phyloP scores from a whole-genome alignment of 2,113 vertebrate species.

The Myotis lucifugus region DNA sequence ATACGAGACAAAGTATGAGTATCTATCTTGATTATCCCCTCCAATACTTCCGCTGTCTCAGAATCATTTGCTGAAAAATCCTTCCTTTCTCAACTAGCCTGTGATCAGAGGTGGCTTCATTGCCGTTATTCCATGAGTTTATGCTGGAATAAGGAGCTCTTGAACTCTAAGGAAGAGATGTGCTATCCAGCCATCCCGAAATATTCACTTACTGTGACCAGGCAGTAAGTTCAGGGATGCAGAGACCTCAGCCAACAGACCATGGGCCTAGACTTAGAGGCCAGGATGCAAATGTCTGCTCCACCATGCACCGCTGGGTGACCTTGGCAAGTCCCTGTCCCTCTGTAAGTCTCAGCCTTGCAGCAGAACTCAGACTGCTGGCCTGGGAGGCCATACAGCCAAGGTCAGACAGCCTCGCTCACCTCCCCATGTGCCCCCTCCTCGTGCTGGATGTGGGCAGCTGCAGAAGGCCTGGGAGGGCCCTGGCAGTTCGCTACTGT shows the following conservation, averaged over 20 bases:
- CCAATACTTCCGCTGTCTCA: background rate
- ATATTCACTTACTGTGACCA: background rate
- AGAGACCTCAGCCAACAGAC: background rate
- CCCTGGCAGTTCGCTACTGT: background rate
- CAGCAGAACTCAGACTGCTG: background rate
- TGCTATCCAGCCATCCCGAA: background rate
- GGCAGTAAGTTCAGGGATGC: background rate
- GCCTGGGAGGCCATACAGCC: background rate
- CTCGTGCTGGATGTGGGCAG: too few relatives aligned
- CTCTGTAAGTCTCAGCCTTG: background rate
- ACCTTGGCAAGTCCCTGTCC: background rate
- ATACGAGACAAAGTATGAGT: background rate
- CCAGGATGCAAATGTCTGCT: background rate
- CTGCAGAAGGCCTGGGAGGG: background rate
- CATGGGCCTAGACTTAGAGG: background rate
- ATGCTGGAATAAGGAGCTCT: background rate
- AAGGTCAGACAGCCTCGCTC: background rate
- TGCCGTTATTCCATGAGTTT: background rate
- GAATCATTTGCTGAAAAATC: background rate
- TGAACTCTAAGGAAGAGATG: background rate
- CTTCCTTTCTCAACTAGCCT: background rate
- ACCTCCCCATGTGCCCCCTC: rapidly evolving
- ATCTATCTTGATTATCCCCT: background rate
- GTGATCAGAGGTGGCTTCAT: background rate
- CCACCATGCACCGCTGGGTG: background rate